Conservation (phyloP, 2,113 vertebrate genomes). For the Odocoileus hemionus region DNA sequence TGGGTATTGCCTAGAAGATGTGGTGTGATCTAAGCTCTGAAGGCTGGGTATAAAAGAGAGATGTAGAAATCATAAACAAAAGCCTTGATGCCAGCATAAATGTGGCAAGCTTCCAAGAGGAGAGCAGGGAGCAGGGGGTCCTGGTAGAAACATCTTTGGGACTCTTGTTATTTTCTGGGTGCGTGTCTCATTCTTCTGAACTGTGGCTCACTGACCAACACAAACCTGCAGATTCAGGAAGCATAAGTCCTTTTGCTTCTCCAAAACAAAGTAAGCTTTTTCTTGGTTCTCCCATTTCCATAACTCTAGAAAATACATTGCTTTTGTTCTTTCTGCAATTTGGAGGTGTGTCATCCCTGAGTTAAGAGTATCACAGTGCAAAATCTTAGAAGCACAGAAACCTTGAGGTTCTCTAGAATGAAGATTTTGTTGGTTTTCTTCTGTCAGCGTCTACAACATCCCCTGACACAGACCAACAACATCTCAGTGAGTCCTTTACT, state of each 20-base stretch:
- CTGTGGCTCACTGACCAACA: not conserved
- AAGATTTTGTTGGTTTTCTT: not conserved
- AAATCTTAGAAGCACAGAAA: not conserved
- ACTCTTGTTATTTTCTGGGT: not conserved
- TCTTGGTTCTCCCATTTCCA: not conserved
- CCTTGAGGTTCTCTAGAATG: not conserved
- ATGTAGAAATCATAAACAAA: not conserved
- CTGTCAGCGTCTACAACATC: not conserved
- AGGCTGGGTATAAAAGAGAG: not conserved
- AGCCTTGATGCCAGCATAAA: not conserved
- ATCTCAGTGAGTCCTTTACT: not conserved
- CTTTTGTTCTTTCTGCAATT: not conserved
- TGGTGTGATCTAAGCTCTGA: not conserved
- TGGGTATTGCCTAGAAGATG: not conserved
- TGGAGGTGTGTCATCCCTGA: too few species aligned
- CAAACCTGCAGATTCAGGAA: not conserved
- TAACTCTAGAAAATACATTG: not conserved
- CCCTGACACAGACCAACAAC: not conserved
- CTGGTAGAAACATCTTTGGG: not conserved
- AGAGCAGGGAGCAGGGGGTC: not conserved
- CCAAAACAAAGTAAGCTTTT: not conserved
- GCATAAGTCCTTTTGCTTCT: not conserved
- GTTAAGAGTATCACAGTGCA: not conserved
- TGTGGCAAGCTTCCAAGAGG: not conserved
- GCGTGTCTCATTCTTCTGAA: not conserved